Conservation (phyloP, 37 sponge, comb jelly and placozoan species). For the Tethya wilhelma region DNA sequence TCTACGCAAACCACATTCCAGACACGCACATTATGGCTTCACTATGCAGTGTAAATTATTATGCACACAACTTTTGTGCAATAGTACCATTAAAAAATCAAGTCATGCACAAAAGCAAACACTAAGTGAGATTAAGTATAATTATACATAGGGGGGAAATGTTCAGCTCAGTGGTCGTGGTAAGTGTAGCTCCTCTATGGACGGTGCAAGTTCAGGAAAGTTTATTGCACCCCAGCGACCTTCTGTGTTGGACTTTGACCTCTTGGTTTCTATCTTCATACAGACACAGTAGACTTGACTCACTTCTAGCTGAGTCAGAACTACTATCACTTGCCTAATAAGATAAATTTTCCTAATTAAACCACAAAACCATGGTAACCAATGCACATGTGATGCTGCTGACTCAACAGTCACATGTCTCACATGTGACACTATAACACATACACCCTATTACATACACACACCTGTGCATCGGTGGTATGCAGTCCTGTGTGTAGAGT, state of each 20-base stretch:
- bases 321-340: constrained; percentile 73
- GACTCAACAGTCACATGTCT: neutral
- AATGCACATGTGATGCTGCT: too few species aligned
- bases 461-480: constrained; percentile 86
- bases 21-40: too few species aligned
- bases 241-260: constrained; percentile 13
- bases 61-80: too few species aligned
- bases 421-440: neutral
- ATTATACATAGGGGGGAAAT: too few species aligned
- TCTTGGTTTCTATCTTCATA: constrained; percentile 28
- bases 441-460: neutral
- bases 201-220: constrained; percentile 22
- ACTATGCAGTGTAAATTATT: too few species aligned
- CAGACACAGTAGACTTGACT: constrained; percentile 9
- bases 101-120: too few species aligned
- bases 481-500: constrained; percentile 68
- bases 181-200: constrained; percentile 44
- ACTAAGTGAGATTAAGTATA: too few species aligned
- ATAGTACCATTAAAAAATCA: too few species aligned
- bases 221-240: constrained; percentile 59
- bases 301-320: constrained; percentile 53
- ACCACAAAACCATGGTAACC: too few species aligned
- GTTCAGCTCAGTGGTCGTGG: constrained; percentile 50
- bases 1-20: too few species aligned
- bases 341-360: too few species aligned